phyloP scores from a whole-genome alignment of 1,140 invertebrate genomes.

The Drosophila seguyi region DNA sequence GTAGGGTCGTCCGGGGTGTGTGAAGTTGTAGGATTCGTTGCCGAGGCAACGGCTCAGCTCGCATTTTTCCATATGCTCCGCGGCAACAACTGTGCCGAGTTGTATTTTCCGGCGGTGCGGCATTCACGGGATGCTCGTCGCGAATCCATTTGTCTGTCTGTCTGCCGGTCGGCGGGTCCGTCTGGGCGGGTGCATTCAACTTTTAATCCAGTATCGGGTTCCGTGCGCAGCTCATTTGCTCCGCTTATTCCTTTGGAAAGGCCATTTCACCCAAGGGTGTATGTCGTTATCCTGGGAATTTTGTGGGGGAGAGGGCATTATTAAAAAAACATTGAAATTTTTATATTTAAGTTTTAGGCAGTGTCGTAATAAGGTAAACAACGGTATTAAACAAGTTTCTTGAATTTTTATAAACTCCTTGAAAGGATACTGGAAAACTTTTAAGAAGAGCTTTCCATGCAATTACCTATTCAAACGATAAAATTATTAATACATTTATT shows the following conservation, averaged over 20 bases:
- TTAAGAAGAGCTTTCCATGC: neutral
- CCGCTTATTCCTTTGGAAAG: neutral
- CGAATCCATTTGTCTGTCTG: constrained; percentile 9
- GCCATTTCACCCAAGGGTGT: neutral
- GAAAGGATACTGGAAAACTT: neutral
- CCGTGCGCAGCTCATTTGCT: constrained; percentile 11
- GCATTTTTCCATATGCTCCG: constrained; percentile 8
- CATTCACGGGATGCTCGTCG: constrained; percentile 14
- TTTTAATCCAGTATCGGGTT: constrained; percentile 19
- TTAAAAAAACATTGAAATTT: too few relatives aligned
- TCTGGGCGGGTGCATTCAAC: constrained; percentile 16
- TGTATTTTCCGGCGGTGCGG: constrained; percentile 10
- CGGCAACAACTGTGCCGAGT: constrained; percentile 9
- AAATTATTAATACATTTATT: neutral
- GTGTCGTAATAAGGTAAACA: too few relatives aligned
- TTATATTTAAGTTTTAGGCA: too few relatives aligned
- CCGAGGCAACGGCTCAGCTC: constrained; percentile 11
- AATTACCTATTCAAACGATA: neutral
- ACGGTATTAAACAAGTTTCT: too few relatives aligned
- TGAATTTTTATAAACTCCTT: too few relatives aligned
- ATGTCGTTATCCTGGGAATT: neutral
- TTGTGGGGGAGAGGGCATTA: neutral
- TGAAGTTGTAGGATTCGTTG: constrained; percentile 15
- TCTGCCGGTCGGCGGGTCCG: neutral
- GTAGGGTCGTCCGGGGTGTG: neutral